Conservation (phyloP, 2,113 vertebrate species). For the Charadrius vociferus region DNA sequence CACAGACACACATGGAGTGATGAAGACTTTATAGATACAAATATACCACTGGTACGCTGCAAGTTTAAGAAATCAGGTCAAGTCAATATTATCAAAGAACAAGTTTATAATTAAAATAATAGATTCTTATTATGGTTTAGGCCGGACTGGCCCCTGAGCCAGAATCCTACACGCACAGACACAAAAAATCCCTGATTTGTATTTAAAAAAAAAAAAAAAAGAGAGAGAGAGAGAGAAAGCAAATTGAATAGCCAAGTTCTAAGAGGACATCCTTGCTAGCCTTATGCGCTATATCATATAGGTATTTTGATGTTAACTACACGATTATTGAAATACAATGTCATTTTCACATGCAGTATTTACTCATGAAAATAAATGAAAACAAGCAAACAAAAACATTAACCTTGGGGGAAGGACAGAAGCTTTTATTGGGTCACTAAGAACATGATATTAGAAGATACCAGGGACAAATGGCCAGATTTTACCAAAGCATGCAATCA, state of each 20-base stretch:
- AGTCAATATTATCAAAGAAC: neutral
- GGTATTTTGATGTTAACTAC: neutral
- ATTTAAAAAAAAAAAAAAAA: neutral
- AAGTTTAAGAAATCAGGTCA: slow-evolving; percentile 7
- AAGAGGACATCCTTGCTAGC: neutral
- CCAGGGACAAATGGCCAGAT: neutral
- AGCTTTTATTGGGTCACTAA: neutral
- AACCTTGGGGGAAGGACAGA: neutral
- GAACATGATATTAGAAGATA: neutral
- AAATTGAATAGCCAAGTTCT: neutral
- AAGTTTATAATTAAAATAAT: slow-evolving; percentile 11
- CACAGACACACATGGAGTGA: neutral
- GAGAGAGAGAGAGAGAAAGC: neutral
- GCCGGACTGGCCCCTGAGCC: too few species aligned
- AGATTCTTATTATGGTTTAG: neutral
- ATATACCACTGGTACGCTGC: neutral
- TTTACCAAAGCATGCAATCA: neutral
- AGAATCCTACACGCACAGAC: neutral
- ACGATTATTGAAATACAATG: neutral
- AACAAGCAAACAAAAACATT: neutral
- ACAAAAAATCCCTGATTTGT: neutral
- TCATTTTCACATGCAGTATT: neutral
- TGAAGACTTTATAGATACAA: neutral
- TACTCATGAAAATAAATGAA: neutral
- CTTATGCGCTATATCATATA: neutral